Evolutionary conservation across 1,140 invertebrate species (phyloP).

Genomic region (Cyrtorhinus lividipennis): DNA sequence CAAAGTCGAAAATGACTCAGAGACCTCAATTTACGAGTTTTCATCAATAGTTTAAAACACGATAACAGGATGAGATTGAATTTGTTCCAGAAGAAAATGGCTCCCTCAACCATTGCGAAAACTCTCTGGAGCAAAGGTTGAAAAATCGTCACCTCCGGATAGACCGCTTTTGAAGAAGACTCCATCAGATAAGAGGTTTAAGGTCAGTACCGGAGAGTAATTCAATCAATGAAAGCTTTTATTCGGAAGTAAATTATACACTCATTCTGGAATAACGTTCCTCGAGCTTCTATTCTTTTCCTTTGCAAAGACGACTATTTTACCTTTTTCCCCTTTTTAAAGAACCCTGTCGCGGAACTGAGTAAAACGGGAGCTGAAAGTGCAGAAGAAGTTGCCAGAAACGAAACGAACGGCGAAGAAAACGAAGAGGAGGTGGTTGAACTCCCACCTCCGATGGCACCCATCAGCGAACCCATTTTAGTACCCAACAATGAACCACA

Average conservation of each 20-base stretch:
- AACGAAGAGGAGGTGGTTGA: constrained; percentile 63
- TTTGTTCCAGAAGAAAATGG: constrained; percentile 65
- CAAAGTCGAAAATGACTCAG: too few species aligned
- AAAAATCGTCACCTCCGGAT: constrained; percentile 43
- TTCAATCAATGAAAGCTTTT: too few species aligned
- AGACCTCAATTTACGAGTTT: too few species aligned
- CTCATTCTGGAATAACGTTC: too few species aligned
- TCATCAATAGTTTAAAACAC: too few species aligned
- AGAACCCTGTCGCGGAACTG: constrained; percentile 16
- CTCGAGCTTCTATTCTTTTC: too few species aligned
- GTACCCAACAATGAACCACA: constrained; percentile 43
- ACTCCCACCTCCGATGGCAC: constrained; percentile 89
- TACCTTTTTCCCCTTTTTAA: too few species aligned
- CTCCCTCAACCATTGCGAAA: constrained; percentile 76
- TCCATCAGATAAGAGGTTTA: constrained; percentile 55
- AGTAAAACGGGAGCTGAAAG: constrained; percentile 27
- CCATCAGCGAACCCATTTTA: constrained; percentile 64
- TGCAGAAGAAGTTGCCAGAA: constrained; percentile 18
- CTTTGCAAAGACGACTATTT: too few species aligned
- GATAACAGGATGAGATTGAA: too few species aligned
- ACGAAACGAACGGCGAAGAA: constrained; percentile 46
- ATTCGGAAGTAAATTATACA: too few species aligned
- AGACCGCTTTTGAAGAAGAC: constrained; percentile 52
- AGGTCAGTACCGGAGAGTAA: too few species aligned
- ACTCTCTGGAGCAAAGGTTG: constrained; percentile 72